Evolutionary conservation across 2,113 vertebrate species (phyloP).

Genomic region (Spilogale gracilis): DNA sequence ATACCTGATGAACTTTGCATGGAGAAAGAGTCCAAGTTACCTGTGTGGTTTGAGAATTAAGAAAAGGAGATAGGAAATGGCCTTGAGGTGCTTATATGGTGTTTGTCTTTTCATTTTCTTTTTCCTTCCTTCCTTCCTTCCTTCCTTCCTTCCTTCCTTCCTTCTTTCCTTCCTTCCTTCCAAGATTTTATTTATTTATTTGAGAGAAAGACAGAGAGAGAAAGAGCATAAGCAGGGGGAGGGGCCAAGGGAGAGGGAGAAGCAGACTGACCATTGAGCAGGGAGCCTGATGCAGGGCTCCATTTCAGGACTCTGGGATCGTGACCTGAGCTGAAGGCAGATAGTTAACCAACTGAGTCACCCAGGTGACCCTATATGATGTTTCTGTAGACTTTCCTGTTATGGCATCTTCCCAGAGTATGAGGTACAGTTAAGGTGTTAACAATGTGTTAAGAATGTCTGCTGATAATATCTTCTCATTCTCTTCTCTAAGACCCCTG

Average conservation of each 20-base stretch:
- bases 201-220: too few species aligned
- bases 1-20: neutral
- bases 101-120: neutral
- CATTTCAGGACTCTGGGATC: too few species aligned
- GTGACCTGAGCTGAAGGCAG: too few species aligned
- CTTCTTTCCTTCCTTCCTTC: too few species aligned
- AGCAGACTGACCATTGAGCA: too few species aligned
- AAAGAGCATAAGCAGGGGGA: too few species aligned
- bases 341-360: too few species aligned
- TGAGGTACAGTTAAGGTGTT: neutral
- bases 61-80: neutral
- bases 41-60: neutral
- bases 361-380: neutral
- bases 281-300: too few species aligned
- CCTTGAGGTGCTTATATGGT: neutral
- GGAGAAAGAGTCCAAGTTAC: neutral
- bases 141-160: too few species aligned
- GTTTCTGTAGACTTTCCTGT: neutral
- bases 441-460: neutral
- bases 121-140: too few species aligned
- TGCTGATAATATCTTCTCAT: neutral
- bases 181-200: too few species aligned
- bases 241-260: too few species aligned
- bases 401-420: neutral
- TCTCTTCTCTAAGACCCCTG: neutral